Base-by-base conservation (phyloP, 2,113 vertebrate genomes). In the Cygnus atratus region DNA sequence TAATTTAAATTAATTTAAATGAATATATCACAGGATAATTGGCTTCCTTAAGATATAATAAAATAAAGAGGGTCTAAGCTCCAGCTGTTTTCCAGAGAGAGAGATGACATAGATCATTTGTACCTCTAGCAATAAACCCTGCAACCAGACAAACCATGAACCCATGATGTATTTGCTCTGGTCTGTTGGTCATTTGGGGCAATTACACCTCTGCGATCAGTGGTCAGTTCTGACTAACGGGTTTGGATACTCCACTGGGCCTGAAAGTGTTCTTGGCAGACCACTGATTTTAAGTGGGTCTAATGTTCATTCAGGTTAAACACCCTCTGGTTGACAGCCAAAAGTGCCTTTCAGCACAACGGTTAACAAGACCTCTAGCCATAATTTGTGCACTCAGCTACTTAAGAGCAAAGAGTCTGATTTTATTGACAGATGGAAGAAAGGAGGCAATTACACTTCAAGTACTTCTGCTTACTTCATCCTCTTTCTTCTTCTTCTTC, bases 1-100 rank as follows among this genome's bases (percentile, higher is more conserved):
- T 59, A 83, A 83, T 87, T 90, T 73, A 90, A 91, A 96, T 92
- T 1, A 71, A 90, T 90, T 86, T 84, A 94, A 93, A 95, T 91
- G 8, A 90, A 74, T 70, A 65, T 58, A 10, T 59, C 37, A 79
- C 13, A 52, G 44, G 41, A 82, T 87, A 92, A 91, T 31, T 79
- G 29, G 12, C n/a, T 87, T 33, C 58, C 22, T 72, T 91, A 76
- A 73, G 85, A 83, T 55, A 55, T 11, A 92, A 50, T 37, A 82
- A 91, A 89, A 92, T 54, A 55, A 62, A 62, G 71, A 93, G 13
- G 2, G 26, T 79, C 33, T 76, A 35, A 90, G 19, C 21, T 87
- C 50, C 50, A 92, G 41, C 33, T 84, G 13, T 58, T 87, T 91
- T 95, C 75, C 58, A 85, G 67, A 70, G 31, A 54, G 35, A 44